These are phyloP conservation scores for Salvelinus sp. DNA, from an alignment of 2,113 vertebrate species.

Conservation along the genomic window DNA sequence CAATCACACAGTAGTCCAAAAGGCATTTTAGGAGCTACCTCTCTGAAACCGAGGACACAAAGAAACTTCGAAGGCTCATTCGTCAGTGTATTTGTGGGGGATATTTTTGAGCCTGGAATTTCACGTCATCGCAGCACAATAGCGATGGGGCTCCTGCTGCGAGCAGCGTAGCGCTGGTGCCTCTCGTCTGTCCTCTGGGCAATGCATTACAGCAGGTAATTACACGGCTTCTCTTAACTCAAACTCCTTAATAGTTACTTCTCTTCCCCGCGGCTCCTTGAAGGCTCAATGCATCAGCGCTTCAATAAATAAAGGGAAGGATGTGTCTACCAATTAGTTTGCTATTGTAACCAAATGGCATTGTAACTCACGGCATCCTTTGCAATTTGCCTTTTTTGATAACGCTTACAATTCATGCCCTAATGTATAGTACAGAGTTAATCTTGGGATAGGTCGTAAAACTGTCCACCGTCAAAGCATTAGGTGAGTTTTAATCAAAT, in stretches of 20 bases:
- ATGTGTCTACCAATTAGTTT: constrained; percentile 58
- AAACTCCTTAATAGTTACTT: constrained; percentile 56
- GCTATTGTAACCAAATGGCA: constrained; percentile 51
- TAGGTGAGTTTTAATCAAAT: constrained; percentile 12
- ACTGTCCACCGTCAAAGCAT: background rate
- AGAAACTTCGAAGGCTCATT: constrained; percentile 25
- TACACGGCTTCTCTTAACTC: constrained; percentile 58
- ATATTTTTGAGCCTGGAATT: constrained; percentile 35
- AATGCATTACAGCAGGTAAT: constrained; percentile 69
- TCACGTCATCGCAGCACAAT: constrained; percentile 51
- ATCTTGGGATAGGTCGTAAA: constrained; percentile 1
- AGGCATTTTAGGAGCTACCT: no score
- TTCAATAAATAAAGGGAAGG: constrained; percentile 60
- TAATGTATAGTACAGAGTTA: background rate
- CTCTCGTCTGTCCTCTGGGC: constrained; percentile 52
- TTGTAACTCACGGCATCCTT: constrained; percentile 27
- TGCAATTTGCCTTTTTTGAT: constrained; percentile 23
- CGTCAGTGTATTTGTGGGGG: constrained; percentile 27
- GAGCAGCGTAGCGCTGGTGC: constrained; percentile 21
- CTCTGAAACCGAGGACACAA: no score
- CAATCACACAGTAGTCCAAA: background rate
- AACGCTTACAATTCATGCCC: background rate
- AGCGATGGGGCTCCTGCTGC: constrained; percentile 45
- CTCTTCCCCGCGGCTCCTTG: constrained; percentile 12
- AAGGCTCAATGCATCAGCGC: constrained; percentile 59